Base-by-base conservation (phyloP, 2,888 invertebrate species). In the Molanna angustata region DNA sequence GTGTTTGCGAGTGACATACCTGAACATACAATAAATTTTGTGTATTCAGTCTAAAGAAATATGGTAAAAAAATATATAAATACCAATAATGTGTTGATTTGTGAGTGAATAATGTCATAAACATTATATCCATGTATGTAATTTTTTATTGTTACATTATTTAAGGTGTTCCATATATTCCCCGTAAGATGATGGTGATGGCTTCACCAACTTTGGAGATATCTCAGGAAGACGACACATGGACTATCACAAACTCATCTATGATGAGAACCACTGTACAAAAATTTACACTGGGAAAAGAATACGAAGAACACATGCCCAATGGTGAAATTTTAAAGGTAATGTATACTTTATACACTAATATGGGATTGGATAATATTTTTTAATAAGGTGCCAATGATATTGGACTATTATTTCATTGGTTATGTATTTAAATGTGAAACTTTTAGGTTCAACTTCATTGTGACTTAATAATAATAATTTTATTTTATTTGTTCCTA, bases 231-330 rank as follows among this genome's bases (percentile, higher is more conserved):
- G 76, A 72, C 46, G 80, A 80, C 2, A 68, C 67, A 41, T 84
- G 83, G 80, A 74, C 71, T 0, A 78, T 85, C 19, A 80, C 79
- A 59, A 79, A 73, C 48, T 68, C 72, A 16, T 81, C 84, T 0
- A 61, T 82, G 43, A 60, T 85, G 41, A 73, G 80, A 57, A 83
- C 80, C 6, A 67, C 70, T 4, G 76, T 79, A 62, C 62, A 67
- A 21, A 77, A 69, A 52, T 85, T 85, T 63, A 79, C 73, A 63
- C 64, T 83, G 18, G 80, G 79, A 11, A 80, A 81, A 61, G 81
- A 83, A 62, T 85, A 84, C 69, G 80, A 80, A 52, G 85, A 86
- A 65, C 65, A 69, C 13, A 83, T 85, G 83, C 82, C 84, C 2
- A 78, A 73, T 55, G 78, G 81, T 64, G 69, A 67, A 39, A 63